Evolutionary conservation across 2,888 invertebrate genomes (phyloP), one percentile per base, ranked within the genome.

Genomic region (Pristionchus japonicus): DNA sequence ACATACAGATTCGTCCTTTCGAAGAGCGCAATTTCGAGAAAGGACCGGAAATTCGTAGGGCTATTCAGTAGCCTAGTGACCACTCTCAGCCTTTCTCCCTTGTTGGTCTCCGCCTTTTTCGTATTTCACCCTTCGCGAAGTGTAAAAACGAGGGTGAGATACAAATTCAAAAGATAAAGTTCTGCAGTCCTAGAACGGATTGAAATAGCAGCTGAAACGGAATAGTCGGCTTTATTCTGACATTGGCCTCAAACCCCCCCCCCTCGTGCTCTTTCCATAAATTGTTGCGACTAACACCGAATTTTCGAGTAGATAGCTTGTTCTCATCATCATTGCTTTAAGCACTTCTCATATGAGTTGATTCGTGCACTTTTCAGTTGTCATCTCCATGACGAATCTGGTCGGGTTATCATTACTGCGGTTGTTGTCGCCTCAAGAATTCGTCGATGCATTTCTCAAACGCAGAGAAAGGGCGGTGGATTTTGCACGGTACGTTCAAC

Each of bases 361-460:
- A 57, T 57, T 57, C 4, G 57, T n/a, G 23, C 9, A 3, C 43
- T 57, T 57, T 67, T 31, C 64, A 67, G 64, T 15, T 1, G 11
- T 27, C 27, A 27, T 34, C 37, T 31, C 37, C n/a, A 77, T 77
- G 77, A 77, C 43, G 11, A 40, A 47, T 77, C 47, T 61, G 1
- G 43, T 37, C 31, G 86, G 70, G 34, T 70, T 86, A 20, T 43
- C 86, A 17, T 17, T 86, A 13, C 86, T 86, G 20, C 20, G 70
- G 49, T 40, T 86, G 11, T 40, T 86, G 34, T 86, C 86, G 20
- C 86, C 86, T 34, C 86, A 52, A 67, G 67, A 52, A 86, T 23
- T 86, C 4, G 27, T 86, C 37, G 31, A 43, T 17, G 43, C 70
- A 15, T 86, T 86, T 70, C 67, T n/a, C 86, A 70, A 52, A 13